These are phyloP conservation scores for Brachymystax lenok DNA, from an alignment of 2,797 vertebrate species.

Conservation along the genomic window DNA sequence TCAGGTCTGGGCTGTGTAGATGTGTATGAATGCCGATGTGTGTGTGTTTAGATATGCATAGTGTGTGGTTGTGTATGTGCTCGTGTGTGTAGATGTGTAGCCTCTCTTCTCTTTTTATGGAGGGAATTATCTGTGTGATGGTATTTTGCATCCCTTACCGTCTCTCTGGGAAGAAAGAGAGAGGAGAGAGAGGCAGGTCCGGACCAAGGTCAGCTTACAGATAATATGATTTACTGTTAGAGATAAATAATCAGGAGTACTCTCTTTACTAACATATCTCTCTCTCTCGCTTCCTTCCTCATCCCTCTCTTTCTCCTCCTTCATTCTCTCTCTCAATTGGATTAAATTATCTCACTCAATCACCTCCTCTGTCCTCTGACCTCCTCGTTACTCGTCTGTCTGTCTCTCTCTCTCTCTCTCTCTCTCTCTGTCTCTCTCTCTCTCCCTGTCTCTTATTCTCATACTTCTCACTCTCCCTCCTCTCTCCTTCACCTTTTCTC, in stretches of 20 bases:
- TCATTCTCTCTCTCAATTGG: background rate
- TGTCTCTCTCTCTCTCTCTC: too few relatives aligned
- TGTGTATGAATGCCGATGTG: background rate
- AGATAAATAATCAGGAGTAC: conserved; percentile 39
- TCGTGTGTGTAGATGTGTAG: conserved; percentile 28
- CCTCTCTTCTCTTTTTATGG: conserved; percentile 20
- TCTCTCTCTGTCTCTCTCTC: background rate
- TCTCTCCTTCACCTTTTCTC: background rate
- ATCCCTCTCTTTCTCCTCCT: background rate
- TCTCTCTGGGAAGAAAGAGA: conserved; percentile 30
- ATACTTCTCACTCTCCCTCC: background rate
- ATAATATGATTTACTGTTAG: conserved; percentile 59
- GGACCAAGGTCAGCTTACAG: conserved; percentile 58
- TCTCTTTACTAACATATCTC: conserved; percentile 36
- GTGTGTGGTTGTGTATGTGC: conserved; percentile 26
- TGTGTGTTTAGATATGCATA: background rate
- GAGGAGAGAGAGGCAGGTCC: conserved; percentile 36
- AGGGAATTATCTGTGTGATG: conserved; percentile 37
- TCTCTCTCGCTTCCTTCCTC: conserved; percentile 4
- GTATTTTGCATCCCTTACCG: conserved; percentile 37
- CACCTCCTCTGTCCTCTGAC: background rate
- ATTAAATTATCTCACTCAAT: conserved; percentile 7
- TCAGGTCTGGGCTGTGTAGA: too few relatives aligned
- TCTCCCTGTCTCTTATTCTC: background rate
- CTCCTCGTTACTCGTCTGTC: background rate